Evolutionary conservation across 2,797 vertebrate genomes (phyloP).

Genomic region (Hafferia zeledoni): DNA sequence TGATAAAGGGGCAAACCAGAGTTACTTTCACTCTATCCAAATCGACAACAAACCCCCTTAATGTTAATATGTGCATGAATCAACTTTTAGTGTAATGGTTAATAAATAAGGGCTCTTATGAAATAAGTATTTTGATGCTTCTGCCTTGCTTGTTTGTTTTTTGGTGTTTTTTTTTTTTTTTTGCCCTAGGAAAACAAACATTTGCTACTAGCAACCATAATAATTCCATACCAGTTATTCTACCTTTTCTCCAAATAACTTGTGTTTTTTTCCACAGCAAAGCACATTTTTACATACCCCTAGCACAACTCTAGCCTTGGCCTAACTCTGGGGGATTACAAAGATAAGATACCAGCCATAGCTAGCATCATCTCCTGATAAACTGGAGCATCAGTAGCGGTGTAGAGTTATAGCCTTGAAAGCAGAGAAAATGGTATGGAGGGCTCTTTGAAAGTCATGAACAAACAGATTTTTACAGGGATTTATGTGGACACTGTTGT

Average conservation of each 20-base stretch:
- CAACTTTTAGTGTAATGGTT: background rate
- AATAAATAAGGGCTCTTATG: background rate
- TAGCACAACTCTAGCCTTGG: background rate
- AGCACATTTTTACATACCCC: background rate
- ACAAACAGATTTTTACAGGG: slow-evolving; percentile 4
- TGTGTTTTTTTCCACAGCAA: background rate
- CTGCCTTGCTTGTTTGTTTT: background rate
- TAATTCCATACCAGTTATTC: background rate
- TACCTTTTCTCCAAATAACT: background rate
- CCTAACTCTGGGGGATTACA: background rate
- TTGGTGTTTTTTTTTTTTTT: background rate
- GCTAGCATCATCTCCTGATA: background rate
- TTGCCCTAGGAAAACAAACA: background rate
- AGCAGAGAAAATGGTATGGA: background rate
- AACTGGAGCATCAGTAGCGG: background rate
- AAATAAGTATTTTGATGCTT: background rate
- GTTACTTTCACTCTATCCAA: background rate
- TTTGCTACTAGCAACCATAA: background rate
- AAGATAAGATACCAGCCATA: slow-evolving; percentile 15
- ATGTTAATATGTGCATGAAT: background rate
- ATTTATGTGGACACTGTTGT: background rate
- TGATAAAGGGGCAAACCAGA: background rate
- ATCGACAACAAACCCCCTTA: background rate
- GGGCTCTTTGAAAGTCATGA: background rate
- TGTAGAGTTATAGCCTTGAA: background rate